A percentile compares a stretch with the other conserved stretches of the same genome.
Conservation (phyloP, 2,888 invertebrate genomes). For the Danaus chrysippus region DNA sequence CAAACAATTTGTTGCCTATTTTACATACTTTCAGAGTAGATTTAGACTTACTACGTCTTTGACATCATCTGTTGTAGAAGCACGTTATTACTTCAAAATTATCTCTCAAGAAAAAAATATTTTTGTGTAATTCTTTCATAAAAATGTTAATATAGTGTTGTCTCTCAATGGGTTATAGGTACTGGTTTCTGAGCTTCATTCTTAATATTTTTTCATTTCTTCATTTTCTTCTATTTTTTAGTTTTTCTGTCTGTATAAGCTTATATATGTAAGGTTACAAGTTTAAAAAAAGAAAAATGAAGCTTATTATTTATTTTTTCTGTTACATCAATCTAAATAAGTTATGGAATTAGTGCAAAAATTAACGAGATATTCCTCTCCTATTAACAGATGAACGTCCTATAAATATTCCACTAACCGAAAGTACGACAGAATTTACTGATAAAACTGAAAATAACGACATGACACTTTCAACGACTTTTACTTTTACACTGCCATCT, state of each 20-base stretch:
- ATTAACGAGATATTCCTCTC: conserved; percentile 52
- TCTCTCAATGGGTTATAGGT: background rate
- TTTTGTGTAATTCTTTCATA: conserved; percentile 12
- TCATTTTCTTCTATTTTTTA: conserved; percentile 24
- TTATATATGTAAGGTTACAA: conserved; percentile 7
- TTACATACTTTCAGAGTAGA: conserved; percentile 31
- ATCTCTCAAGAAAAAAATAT: conserved; percentile 8
- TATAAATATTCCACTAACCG: conserved; percentile 73
- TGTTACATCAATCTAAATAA: background rate
- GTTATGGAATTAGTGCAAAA: conserved; percentile 13
- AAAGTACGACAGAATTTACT: conserved; percentile 50
- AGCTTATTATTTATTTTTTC: background rate
- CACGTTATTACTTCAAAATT: conserved; percentile 17
- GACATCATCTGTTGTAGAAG: conserved; percentile 26
- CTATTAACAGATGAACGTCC: conserved; percentile 76
- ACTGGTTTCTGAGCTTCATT: background rate
- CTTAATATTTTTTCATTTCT: too few species aligned
- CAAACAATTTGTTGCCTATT: conserved; percentile 40
- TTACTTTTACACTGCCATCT: conserved; percentile 37
- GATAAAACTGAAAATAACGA: conserved; percentile 3
- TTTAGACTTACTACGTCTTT: conserved; percentile 18
- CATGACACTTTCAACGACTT: conserved; percentile 30
- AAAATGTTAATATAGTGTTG: conserved; percentile 8
- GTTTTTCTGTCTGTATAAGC: conserved; percentile 26
- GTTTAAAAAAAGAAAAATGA: background rate